Evolutionary conservation across 2,113 vertebrate genomes (phyloP), one percentile per base, ranked within the genome.

Genomic region (Microtus oregoni): DNA sequence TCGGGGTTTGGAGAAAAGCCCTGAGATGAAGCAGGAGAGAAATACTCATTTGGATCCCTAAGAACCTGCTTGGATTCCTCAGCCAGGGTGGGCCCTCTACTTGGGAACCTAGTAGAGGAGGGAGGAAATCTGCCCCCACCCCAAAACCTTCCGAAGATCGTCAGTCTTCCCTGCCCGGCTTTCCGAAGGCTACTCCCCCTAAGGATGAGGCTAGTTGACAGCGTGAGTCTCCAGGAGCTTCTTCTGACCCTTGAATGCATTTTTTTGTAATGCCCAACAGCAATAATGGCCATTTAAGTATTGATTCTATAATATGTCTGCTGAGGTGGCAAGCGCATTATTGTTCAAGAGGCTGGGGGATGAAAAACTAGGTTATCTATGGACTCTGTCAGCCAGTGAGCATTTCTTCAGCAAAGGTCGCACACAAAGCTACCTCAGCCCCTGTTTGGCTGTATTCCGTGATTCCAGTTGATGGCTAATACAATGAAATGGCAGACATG

Each of bases 301-400:
- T 98, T 96, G 97, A 98, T 98, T 97, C 91, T 96, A 96, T 97
- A 97, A 97, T 96, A 95, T 97, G 97, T 97, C 86, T 98, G 97
- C 97, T 97, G 97, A 95, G 91, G 96, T 97, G 96, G 97, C 96
- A 97, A 97, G 95, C 67, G 24, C 81, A 76, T 97, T 98, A 95
- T 97, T 95, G 94, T 98, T 94, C 68, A 96, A 95, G 94, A 96
- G 89, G 92, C 93, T 0, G 52, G 75, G 73, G 92, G 87, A 85
- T 77, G 70, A 81, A 75, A 98, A 98, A 97, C 73, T 97, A 96
- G 97, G 97, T 97, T 98, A 97, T 93, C 89, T 95, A 67, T 41
- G 86, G 94, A 87, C 93, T 91, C 76, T 96, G 89, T 96, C 82
- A 92, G 91, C 86, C 96, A 96, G 17, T 92, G 96, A 95, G 86